These are phyloP conservation scores for Crocuta crocuta DNA, from an alignment of 2,113 vertebrate species.

Conservation along the genomic window DNA sequence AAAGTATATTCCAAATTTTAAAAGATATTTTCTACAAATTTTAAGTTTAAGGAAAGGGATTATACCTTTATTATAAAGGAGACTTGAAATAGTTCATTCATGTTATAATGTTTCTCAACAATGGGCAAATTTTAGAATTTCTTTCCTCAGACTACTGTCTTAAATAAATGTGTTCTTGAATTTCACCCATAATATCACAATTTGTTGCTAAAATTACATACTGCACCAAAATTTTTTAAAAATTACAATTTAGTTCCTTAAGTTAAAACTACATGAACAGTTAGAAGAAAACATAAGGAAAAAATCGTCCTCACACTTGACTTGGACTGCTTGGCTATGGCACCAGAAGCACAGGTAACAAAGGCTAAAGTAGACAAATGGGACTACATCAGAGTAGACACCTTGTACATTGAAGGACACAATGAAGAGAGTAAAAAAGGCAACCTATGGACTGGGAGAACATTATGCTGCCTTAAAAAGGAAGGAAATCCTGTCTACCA, in stretches of 20 bases:
- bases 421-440: background rate
- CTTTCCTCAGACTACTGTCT: background rate
- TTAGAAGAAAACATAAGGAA: background rate
- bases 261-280: background rate
- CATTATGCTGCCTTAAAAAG: constrained; percentile 5
- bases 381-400: background rate
- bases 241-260: background rate
- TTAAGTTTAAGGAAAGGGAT: background rate
- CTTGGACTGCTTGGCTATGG: background rate
- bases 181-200: background rate
- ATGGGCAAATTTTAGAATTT: background rate
- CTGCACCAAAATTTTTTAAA: background rate
- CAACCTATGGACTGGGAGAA: background rate
- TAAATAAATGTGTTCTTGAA: constrained; percentile 8
- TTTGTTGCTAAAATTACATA: constrained; percentile 12
- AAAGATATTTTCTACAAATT: constrained; percentile 2
- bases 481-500: background rate
- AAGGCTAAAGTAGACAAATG: background rate
- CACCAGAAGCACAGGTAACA: background rate
- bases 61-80: constrained; percentile 4
- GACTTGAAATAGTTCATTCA: background rate
- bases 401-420: background rate
- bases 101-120: constrained; percentile 9
- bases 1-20: constrained; percentile 52
- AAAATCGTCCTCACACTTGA: background rate